phyloP scores from a whole-genome alignment of 1,140 invertebrate genomes.

The Drosophila sp. region DNA sequence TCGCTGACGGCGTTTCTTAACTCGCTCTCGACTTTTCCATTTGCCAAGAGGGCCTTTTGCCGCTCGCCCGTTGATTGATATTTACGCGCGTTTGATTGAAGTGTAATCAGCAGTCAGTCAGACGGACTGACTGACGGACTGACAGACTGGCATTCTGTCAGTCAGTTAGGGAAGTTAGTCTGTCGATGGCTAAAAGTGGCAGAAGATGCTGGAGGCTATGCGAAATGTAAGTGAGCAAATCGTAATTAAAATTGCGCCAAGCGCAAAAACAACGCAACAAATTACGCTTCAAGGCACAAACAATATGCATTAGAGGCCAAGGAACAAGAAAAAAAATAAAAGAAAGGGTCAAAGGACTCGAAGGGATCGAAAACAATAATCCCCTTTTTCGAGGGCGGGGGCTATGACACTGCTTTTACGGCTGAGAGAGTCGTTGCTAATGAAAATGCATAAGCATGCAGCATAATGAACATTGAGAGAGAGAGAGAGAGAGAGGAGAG shows the following conservation, averaged over 20 bases:
- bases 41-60: conserved; percentile 10
- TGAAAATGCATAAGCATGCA: conserved; percentile 35
- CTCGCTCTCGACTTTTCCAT: conserved; percentile 34
- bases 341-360: conserved; percentile 65
- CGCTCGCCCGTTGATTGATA: conserved; percentile 64
- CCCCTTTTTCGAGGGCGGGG: neutral
- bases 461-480: conserved; percentile 26
- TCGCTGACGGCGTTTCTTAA: conserved; percentile 56
- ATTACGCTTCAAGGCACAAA: conserved; percentile 69
- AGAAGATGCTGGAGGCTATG: conserved; percentile 31
- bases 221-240: conserved; percentile 79
- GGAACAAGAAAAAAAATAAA: conserved; percentile 22
- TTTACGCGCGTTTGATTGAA: conserved; percentile 77
- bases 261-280: conserved; percentile 62
- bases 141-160: conserved; percentile 47
- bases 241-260: conserved; percentile 75
- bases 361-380: conserved; percentile 5
- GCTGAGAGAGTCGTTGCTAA: conserved; percentile 46
- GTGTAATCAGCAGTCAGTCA: conserved; percentile 72
- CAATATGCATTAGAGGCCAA: conserved; percentile 69
- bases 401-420: neutral
- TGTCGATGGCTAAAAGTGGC: conserved; percentile 31
- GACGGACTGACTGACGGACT: conserved; percentile 40
- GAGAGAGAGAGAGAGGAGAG: conserved; percentile 15
- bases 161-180: conserved; percentile 22